These are phyloP conservation scores for Parnassius orleans DNA, from an alignment of 2,888 invertebrate genomes.

Conservation along the genomic window DNA sequence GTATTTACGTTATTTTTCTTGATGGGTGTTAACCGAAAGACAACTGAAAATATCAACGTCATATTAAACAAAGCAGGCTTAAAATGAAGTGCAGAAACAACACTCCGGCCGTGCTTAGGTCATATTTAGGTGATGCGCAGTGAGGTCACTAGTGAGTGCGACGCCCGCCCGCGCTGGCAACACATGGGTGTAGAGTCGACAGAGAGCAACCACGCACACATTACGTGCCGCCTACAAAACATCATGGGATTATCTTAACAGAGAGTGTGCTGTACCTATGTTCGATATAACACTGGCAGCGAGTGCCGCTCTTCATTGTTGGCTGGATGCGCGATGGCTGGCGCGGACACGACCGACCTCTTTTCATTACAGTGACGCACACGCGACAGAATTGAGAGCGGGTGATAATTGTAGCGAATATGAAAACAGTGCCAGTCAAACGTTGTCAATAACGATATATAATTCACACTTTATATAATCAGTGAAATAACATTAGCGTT, in stretches of 20 bases:
- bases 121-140: slow-evolving; percentile 62
- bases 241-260: slow-evolving; percentile 52
- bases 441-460: slow-evolving; percentile 8
- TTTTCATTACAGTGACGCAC: slow-evolving; percentile 72
- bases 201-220: slow-evolving; percentile 65
- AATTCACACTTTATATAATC: background rate
- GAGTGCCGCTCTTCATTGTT: slow-evolving; percentile 56
- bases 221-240: slow-evolving; percentile 67
- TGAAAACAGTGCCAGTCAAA: slow-evolving; percentile 20
- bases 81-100: slow-evolving; percentile 21
- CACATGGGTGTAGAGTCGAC: slow-evolving; percentile 56
- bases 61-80: slow-evolving; percentile 14
- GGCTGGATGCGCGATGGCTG: slow-evolving; percentile 57
- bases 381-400: slow-evolving; percentile 30
- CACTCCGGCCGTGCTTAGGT: slow-evolving; percentile 46
- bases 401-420: slow-evolving; percentile 33
- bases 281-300: slow-evolving; percentile 61
- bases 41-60: slow-evolving; percentile 15
- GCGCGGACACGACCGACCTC: slow-evolving; percentile 69
- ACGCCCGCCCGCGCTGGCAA: slow-evolving; percentile 47
- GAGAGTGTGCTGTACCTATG: slow-evolving; percentile 43
- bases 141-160: slow-evolving; percentile 65
- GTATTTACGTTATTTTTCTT: slow-evolving; percentile 5
- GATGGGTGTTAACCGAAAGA: background rate
- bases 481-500: background rate